These are phyloP conservation scores for Tupiocoris notatus DNA, from an alignment of 2,888 invertebrate genomes.

Conservation along the genomic window DNA sequence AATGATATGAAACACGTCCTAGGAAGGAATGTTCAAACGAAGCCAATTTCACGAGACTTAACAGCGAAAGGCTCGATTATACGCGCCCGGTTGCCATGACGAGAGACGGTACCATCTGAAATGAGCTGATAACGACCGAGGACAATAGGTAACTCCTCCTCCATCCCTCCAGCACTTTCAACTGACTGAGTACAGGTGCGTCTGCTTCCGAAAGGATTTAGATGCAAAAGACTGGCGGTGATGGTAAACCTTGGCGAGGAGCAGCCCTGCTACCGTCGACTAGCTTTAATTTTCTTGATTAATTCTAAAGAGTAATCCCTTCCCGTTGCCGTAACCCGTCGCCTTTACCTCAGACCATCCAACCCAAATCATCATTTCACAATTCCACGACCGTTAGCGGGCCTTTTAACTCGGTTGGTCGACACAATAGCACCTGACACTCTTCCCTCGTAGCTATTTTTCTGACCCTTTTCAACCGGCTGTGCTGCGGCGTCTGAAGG, in stretches of 20 bases:
- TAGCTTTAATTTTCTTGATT: constrained; percentile 34
- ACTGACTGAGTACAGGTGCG: constrained; percentile 9
- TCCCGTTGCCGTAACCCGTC: not conserved
- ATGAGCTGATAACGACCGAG: constrained; percentile 1
- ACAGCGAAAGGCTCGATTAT: constrained; percentile 17
- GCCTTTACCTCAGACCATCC: constrained; percentile 7
- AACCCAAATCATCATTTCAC: no score
- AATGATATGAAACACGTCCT: no score
- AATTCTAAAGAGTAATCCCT: constrained; percentile 5
- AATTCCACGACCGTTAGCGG: not conserved
- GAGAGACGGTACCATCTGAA: not conserved
- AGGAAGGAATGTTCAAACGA: no score
- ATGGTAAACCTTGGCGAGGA: not conserved
- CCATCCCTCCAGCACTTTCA: not conserved
- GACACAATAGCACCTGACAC: not conserved
- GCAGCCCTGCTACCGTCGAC: constrained; percentile 9
- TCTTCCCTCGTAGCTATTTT: not conserved
- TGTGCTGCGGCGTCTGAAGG: not conserved
- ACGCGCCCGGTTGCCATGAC: not conserved
- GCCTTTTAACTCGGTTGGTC: not conserved
- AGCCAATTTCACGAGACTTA: no score
- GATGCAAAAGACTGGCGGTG: not conserved
- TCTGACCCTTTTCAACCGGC: not conserved
- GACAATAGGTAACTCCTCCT: constrained; percentile 1
- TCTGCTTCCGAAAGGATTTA: constrained; percentile 16